Conservation (phyloP, 1,140 invertebrate genomes). For the Hetaerina americana region DNA sequence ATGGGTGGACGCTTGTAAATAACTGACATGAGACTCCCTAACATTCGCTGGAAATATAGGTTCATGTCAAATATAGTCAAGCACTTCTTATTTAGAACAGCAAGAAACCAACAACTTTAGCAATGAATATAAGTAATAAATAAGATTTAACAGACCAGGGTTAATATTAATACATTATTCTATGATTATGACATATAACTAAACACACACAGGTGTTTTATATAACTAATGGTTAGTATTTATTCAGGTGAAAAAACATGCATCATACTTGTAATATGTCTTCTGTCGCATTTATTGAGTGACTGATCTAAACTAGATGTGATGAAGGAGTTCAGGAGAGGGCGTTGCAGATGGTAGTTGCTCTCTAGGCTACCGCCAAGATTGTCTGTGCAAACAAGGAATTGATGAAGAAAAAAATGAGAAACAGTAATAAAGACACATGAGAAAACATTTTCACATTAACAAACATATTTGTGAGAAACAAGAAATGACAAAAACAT, state of each 20-base stretch:
- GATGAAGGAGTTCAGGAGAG: conserved; percentile 5
- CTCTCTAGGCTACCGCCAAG: background rate
- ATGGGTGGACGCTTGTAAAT: too few species aligned
- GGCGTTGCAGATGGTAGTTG: conserved; percentile 1
- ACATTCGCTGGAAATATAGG: too few species aligned
- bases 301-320: conserved; percentile 5
- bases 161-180: too few species aligned
- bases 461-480: background rate
- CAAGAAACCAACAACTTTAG: too few species aligned
- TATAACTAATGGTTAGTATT: background rate
- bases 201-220: too few species aligned
- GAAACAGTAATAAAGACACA: background rate
- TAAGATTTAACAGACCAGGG: too few species aligned
- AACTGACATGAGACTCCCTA: too few species aligned
- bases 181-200: too few species aligned
- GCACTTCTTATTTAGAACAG: too few species aligned
- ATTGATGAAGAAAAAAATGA: background rate
- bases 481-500: background rate
- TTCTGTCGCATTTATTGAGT: conserved; percentile 4
- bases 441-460: background rate
- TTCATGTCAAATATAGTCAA: too few species aligned
- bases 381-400: conserved; percentile 1
- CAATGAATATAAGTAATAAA: too few species aligned
- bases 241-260: background rate
- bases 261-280: background rate